Evolutionary conservation across 2,113 vertebrate genomes (phyloP).

Genomic region (Gila orcuttii): DNA sequence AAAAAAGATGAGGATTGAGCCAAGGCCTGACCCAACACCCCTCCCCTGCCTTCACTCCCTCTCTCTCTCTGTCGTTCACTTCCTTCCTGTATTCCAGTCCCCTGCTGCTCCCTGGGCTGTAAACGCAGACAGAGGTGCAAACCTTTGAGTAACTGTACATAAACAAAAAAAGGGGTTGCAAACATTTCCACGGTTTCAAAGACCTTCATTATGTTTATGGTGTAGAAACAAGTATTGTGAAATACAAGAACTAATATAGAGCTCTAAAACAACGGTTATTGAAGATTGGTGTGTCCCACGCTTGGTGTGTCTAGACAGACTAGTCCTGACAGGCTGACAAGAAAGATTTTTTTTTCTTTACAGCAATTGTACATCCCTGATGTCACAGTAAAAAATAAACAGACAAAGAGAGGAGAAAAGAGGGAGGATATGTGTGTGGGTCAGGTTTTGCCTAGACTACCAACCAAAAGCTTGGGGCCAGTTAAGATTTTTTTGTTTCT

Average conservation of each 20-base stretch:
- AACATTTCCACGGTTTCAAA: not conserved
- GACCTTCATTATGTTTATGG: not conserved
- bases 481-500: too few relatives aligned
- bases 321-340: constrained; percentile 9
- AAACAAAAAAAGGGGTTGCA: not conserved
- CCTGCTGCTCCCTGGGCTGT: constrained; percentile 53
- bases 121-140: constrained; percentile 39
- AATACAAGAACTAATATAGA: not conserved
- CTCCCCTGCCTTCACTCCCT: constrained; percentile 47
- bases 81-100: constrained; percentile 61
- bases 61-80: constrained; percentile 54
- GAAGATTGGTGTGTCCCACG: not conserved
- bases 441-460: too few relatives aligned
- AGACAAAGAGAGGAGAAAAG: too few relatives aligned
- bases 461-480: too few relatives aligned
- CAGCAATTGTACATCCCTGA: not conserved
- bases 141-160: constrained; percentile 33
- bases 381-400: too few relatives aligned
- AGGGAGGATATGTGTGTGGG: not conserved
- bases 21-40: constrained; percentile 49
- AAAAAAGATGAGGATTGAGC: constrained; percentile 26
- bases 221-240: not conserved
- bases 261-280: not conserved
- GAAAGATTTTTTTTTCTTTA: not conserved
- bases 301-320: constrained; percentile 19